Base-by-base conservation (phyloP, 2,888 invertebrate genomes). In the Himalopsyche japonica region DNA sequence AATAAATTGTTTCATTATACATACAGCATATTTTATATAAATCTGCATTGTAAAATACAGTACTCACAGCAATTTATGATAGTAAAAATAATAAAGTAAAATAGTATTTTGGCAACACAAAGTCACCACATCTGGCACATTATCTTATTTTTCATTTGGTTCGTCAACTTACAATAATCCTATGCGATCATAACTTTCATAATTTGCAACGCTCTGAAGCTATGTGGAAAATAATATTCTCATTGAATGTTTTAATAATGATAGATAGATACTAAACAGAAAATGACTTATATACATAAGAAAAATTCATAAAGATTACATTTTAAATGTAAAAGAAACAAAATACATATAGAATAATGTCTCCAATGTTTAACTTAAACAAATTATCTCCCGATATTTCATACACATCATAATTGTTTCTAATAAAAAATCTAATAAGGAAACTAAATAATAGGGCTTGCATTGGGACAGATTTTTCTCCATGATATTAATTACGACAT, bases 81-180 rank as follows among this genome's bases (percentile, higher is more conserved):
- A 43, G 80, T 47, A 49, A 43, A 64, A 64, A 49, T 34, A 81
- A 49, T 81, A 79, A 81, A 57, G 64, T 34, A 64, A 81, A 49
- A 81, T 76, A 70, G 27, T 70, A 70, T 81, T 81, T 81, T 81
- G 81, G 81, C 81, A 81, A 81, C 81, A 81, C 27, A 43, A 37
- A 47, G 81, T 81, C 76, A 81, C 81, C 81, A 76, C 43, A 81
- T 81, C 76, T 81, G 81, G 81, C 81, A 81, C 81, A 81, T 81
- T 37, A 64, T 70, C 70, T 27, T 81, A 64, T 70, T 43, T 70
- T 76, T 76, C 34, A 81, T 81, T 81, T 81, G 70, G 70, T 81
- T 81, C 48, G 30, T 76, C 76, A 81, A 81, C 70, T 49, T 64
- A 81, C 37, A 48, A 79, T 79, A 81, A 57, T 57, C 34, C 57